Evolutionary conservation across 2,888 invertebrate species (phyloP).

Genomic region (Nemotelus nigrinus): DNA sequence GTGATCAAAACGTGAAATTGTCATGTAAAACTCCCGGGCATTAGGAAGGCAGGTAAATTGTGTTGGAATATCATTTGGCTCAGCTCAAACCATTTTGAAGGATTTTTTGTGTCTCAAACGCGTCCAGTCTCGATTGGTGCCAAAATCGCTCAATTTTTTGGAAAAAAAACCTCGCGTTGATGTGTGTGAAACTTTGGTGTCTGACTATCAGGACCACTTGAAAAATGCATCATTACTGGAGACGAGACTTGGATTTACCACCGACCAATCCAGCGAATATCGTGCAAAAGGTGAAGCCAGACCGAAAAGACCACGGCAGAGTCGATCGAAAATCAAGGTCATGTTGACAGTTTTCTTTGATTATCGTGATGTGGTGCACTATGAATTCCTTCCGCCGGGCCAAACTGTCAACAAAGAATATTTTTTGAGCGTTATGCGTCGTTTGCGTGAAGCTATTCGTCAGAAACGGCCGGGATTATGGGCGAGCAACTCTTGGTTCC

Average conservation of each 20-base stretch:
- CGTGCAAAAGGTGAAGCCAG: conserved; percentile 33
- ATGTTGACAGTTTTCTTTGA: conserved; percentile 34
- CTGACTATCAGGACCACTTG: not conserved
- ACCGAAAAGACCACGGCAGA: conserved; percentile 15
- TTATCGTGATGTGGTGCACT: conserved; percentile 33
- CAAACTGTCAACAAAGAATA: conserved; percentile 31
- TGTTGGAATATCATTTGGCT: too few species aligned
- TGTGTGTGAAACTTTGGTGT: conserved; percentile 27
- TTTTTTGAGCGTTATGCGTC: conserved; percentile 17
- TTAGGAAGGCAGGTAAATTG: too few species aligned
- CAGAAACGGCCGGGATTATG: not conserved
- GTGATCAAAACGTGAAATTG: too few species aligned
- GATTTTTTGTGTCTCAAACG: conserved; percentile 31
- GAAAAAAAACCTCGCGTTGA: not conserved
- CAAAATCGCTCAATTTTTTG: not conserved
- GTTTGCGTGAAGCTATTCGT: conserved; percentile 24
- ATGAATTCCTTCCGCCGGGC: not conserved
- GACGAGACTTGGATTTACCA: conserved; percentile 43
- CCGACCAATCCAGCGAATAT: conserved; percentile 6
- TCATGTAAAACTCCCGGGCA: too few species aligned
- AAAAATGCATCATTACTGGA: not conserved
- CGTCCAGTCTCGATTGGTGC: conserved; percentile 38
- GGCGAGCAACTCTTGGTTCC: not conserved
- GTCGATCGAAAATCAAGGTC: conserved; percentile 9
- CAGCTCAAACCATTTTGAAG: conserved; percentile 42